Percentiles rank a stretch among this genome's conserved stretches.
Conservation (phyloP, 2,113 vertebrate species). For the Ptychochromis oligacanthus region DNA sequence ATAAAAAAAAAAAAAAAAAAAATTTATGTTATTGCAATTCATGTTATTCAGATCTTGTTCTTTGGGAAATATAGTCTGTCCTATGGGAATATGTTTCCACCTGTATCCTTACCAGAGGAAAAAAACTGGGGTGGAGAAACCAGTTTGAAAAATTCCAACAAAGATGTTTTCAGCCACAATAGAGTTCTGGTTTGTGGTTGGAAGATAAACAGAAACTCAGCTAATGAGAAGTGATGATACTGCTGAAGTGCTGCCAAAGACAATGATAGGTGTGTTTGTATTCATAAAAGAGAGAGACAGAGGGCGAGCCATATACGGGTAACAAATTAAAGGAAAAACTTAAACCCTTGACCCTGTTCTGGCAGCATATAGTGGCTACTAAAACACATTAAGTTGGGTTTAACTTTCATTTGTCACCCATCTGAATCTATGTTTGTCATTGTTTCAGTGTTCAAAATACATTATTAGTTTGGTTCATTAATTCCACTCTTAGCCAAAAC, state of each 20-base stretch:
- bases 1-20: no score
- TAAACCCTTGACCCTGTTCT: rapidly evolving
- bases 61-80: not conserved
- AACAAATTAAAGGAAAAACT: not conserved
- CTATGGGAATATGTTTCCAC: not conserved
- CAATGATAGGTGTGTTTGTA: not conserved
- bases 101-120: not conserved
- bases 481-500: not conserved
- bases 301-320: not conserved
- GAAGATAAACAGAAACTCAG: slow-evolving; percentile 40
- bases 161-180: not conserved
- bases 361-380: not conserved
- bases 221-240: slow-evolving; percentile 2
- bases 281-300: not conserved
- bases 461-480: not conserved
- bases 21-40: not conserved
- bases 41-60: not conserved
- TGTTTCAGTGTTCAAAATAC: not conserved
- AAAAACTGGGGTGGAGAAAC: not conserved
- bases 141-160: slow-evolving; percentile 10
- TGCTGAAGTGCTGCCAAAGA: not conserved
- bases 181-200: not conserved
- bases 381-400: not conserved
- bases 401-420: not conserved
- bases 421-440: not conserved